Percentiles rank a stretch among this genome's conserved stretches.
Evolutionary conservation across 2,888 invertebrate genomes (phyloP).

Genomic region (Drepanosiphum platanoidis): DNA sequence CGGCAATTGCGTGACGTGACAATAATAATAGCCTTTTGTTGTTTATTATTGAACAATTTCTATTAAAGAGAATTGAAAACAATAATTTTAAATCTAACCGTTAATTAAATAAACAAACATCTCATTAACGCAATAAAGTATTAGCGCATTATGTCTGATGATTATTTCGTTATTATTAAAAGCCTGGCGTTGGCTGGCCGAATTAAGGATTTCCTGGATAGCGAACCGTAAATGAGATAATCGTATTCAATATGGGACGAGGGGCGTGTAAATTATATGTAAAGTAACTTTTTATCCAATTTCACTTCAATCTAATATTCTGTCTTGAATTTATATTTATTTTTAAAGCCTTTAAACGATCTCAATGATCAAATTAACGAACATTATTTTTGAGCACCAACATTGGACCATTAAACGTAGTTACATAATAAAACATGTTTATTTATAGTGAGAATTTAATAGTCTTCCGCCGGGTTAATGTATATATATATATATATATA

Average conservation of each 20-base stretch:
- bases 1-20: constrained; percentile 22
- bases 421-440: constrained; percentile 50
- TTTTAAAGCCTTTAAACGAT: constrained; percentile 25
- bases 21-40: constrained; percentile 14
- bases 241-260: background rate
- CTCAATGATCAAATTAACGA: constrained; percentile 33
- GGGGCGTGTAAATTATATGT: background rate
- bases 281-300: constrained; percentile 29
- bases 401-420: constrained; percentile 2
- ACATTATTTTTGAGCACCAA: constrained; percentile 15
- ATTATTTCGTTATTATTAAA: background rate
- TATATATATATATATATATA: too few species aligned
- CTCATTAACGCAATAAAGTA: background rate
- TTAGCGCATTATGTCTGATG: background rate
- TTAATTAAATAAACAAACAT: constrained; percentile 33
- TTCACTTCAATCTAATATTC: constrained; percentile 24
- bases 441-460: constrained; percentile 17
- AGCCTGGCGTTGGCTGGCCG: background rate
- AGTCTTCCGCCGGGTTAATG: background rate
- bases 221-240: background rate
- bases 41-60: background rate
- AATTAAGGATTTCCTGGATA: constrained; percentile 9
- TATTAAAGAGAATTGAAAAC: constrained; percentile 4
- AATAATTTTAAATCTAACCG: background rate
- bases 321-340: background rate